A percentile compares a stretch with the other conserved stretches of the same genome.
Conservation (phyloP, 2,113 vertebrate species). For the Tautogolabrus adspersus region DNA sequence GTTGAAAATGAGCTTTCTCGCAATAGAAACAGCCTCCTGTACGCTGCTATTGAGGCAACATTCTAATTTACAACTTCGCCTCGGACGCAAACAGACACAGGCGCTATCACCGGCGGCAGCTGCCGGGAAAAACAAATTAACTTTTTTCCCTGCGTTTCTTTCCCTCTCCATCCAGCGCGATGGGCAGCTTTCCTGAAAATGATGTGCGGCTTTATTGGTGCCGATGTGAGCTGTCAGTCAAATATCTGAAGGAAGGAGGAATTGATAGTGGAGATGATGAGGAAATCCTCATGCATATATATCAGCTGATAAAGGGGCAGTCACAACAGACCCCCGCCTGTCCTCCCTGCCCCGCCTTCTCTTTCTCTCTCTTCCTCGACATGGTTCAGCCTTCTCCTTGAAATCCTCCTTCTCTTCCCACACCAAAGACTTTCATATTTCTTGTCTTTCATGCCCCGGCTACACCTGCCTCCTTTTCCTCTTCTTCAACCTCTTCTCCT, state of each 20-base stretch:
- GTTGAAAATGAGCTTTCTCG: slow-evolving; percentile 59
- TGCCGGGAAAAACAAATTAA: slow-evolving; percentile 78
- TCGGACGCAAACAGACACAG: slow-evolving; percentile 60
- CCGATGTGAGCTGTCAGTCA: slow-evolving; percentile 77
- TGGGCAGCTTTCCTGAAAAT: slow-evolving; percentile 69
- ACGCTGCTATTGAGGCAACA: slow-evolving; percentile 51
- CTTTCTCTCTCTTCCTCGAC: slow-evolving; percentile 6
- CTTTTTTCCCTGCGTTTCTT: slow-evolving; percentile 54
- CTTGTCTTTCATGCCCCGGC: slow-evolving; percentile 43
- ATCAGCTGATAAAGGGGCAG: slow-evolving; percentile 77
- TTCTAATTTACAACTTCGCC: slow-evolving; percentile 76
- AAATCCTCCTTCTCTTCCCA: slow-evolving; percentile 36
- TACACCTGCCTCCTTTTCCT: slow-evolving; percentile 43
- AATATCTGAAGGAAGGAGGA: slow-evolving; percentile 63
- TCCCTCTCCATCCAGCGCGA: slow-evolving; percentile 36
- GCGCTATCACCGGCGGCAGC: slow-evolving; percentile 74
- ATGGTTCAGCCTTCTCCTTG: slow-evolving; percentile 26
- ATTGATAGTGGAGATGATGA: slow-evolving; percentile 67
- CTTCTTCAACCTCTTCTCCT: slow-evolving; percentile 8
- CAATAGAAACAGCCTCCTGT: slow-evolving; percentile 44
- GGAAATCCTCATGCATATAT: slow-evolving; percentile 80
- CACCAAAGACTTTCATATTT: slow-evolving; percentile 48
- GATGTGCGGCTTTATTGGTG: slow-evolving; percentile 71
- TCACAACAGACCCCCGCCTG: slow-evolving; percentile 28
- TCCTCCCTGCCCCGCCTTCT: neutral